These are phyloP conservation scores for Parthenolecanium corni DNA, from an alignment of 2,888 invertebrate species.

Conservation along the genomic window DNA sequence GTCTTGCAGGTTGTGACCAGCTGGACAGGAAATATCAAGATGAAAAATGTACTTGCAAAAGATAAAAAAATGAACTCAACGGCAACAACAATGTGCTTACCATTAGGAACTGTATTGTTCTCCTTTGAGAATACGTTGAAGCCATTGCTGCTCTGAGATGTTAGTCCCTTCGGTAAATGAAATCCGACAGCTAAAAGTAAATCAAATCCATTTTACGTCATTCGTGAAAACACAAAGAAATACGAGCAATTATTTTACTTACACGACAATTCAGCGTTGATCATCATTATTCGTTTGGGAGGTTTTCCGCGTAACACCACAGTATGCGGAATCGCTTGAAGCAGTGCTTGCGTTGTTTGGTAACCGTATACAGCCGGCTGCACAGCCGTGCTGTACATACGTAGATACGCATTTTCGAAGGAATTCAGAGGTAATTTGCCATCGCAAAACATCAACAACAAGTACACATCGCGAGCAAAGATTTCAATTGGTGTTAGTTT, in stretches of 20 bases:
- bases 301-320: conserved; percentile 40
- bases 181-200: conserved; percentile 13
- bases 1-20: neutral
- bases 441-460: conserved; percentile 42
- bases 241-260: conserved; percentile 31
- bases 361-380: conserved; percentile 45
- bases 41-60: neutral
- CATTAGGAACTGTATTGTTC: neutral
- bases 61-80: neutral
- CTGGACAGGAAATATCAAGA: neutral
- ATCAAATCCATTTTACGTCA: too few relatives aligned
- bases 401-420: conserved; percentile 40
- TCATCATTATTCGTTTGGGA: conserved; percentile 38
- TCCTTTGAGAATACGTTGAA: neutral
- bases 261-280: conserved; percentile 44
- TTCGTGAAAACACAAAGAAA: neutral
- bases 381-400: conserved; percentile 40
- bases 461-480: conserved; percentile 45
- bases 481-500: conserved; percentile 42
- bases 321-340: conserved; percentile 46
- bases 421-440: conserved; percentile 41
- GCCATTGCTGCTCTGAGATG: conserved; percentile 2
- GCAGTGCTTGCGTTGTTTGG: conserved; percentile 42
- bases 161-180: conserved; percentile 12
- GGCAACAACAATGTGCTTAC: neutral